Evolutionary conservation across 2,113 vertebrate genomes (phyloP).

Genomic region (Carollia perspicillata): DNA sequence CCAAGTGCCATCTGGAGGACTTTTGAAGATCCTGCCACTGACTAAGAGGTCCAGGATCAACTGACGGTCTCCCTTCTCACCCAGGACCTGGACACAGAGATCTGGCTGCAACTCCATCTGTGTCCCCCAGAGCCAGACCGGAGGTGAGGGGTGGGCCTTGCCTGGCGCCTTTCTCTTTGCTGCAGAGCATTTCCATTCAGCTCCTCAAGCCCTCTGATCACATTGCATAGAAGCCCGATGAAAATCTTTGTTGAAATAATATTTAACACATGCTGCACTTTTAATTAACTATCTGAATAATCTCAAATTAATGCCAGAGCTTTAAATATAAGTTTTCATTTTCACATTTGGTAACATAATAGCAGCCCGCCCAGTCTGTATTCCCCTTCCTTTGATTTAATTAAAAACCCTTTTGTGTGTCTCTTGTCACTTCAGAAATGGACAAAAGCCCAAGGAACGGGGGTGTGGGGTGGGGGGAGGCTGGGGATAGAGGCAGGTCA

Average conservation of each 20-base stretch:
- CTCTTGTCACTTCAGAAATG: slow-evolving; percentile 84
- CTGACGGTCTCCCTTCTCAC: neutral
- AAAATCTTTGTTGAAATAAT: slow-evolving; percentile 95
- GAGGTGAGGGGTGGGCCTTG: neutral
- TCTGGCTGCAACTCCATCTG: neutral
- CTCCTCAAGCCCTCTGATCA: slow-evolving; percentile 91
- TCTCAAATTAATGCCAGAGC: slow-evolving; percentile 90
- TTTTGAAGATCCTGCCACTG: neutral
- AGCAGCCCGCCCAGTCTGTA: slow-evolving; percentile 78
- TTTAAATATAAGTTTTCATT: slow-evolving; percentile 89
- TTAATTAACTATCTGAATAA: slow-evolving; percentile 94
- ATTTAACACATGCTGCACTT: slow-evolving; percentile 96
- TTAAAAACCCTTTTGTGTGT: slow-evolving; percentile 84
- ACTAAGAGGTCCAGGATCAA: neutral
- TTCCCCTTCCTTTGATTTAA: slow-evolving; percentile 86
- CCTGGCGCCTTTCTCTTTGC: slow-evolving; percentile 75
- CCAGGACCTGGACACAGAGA: neutral
- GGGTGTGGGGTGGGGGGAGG: neutral
- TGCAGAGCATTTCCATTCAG: slow-evolving; percentile 88
- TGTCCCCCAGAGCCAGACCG: neutral
- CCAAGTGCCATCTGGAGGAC: neutral
- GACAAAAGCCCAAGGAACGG: slow-evolving; percentile 66
- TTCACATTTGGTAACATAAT: slow-evolving; percentile 87
- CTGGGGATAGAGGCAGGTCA: neutral
- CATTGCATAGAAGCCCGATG: slow-evolving; percentile 92